These are phyloP conservation scores for Amphipoea oculea DNA, from an alignment of 2,888 invertebrate species.

Conservation along the genomic window DNA sequence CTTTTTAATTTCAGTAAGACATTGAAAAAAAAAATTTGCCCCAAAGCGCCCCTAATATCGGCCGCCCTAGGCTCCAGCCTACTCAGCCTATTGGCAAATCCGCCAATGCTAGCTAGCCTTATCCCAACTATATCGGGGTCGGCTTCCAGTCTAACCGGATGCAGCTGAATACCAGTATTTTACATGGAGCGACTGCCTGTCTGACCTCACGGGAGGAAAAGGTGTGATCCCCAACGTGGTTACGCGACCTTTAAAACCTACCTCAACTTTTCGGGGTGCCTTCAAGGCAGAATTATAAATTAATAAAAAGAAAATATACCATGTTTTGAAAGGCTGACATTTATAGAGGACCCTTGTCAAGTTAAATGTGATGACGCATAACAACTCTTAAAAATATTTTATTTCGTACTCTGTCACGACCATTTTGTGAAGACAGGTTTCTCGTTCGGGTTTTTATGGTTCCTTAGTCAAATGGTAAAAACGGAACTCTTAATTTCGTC, in stretches of 20 bases:
- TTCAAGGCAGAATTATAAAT: slow-evolving; percentile 10
- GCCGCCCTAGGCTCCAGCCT: no score
- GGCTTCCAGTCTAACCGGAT: no score
- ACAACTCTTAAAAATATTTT: slow-evolving; percentile 39
- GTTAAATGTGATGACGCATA: slow-evolving; percentile 28
- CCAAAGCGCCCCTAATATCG: no score
- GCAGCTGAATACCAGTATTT: no score
- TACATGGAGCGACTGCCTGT: no score
- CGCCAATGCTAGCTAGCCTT: no score
- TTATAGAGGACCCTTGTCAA: slow-evolving; percentile 46
- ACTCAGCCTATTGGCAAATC: no score
- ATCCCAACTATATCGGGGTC: no score
- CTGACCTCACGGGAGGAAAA: not conserved
- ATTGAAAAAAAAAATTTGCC: no score
- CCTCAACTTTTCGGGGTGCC: not conserved
- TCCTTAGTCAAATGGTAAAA: not conserved
- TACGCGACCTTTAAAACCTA: not conserved
- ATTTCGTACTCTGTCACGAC: not conserved
- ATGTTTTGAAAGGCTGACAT: slow-evolving; percentile 36
- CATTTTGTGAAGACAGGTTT: slow-evolving; percentile 3
- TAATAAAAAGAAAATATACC: slow-evolving; percentile 12
- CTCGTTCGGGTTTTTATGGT: not conserved
- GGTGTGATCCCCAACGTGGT: not conserved
- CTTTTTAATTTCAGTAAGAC: no score
- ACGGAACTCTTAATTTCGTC: no score